A percentile compares a stretch with the other conserved stretches of the same genome.
These are phyloP conservation scores for Leptopilina boulardi DNA, from an alignment of 1,140 invertebrate species.

Conservation along the genomic window DNA sequence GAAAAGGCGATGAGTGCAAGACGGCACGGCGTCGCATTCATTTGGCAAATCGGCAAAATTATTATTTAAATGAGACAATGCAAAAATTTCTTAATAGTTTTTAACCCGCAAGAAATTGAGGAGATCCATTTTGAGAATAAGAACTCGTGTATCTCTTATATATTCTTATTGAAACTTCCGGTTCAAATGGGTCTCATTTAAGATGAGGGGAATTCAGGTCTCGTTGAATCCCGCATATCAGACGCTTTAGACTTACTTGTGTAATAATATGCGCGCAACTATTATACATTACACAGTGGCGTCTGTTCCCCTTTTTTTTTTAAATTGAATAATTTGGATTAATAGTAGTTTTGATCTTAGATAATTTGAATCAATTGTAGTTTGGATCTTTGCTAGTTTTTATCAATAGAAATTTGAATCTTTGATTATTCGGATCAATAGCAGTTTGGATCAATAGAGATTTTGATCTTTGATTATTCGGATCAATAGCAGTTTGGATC, in stretches of 20 bases:
- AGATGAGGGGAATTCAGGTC: conserved; percentile 51
- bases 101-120: conserved; percentile 44
- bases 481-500: too few relatives aligned
- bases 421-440: too few relatives aligned
- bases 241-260: too few relatives aligned
- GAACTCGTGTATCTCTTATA: conserved; percentile 62
- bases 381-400: too few relatives aligned
- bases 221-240: conserved; percentile 6
- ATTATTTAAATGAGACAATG: conserved; percentile 58
- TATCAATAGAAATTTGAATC: too few relatives aligned
- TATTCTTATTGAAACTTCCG: conserved; percentile 72
- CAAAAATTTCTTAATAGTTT: conserved; percentile 56
- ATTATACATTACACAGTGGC: neutral
- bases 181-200: conserved; percentile 43
- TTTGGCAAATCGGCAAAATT: too few relatives aligned
- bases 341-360: too few relatives aligned
- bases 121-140: neutral
- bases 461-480: too few relatives aligned
- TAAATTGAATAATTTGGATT: too few relatives aligned
- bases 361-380: too few relatives aligned
- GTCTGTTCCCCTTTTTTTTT: neutral
- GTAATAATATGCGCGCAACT: too few relatives aligned
- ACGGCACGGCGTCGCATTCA: neutral
- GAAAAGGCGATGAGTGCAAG: conserved; percentile 34
- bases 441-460: too few relatives aligned